These are phyloP conservation scores for Caerostris extrusa DNA, from an alignment of 1,140 invertebrate species.

Conservation along the genomic window DNA sequence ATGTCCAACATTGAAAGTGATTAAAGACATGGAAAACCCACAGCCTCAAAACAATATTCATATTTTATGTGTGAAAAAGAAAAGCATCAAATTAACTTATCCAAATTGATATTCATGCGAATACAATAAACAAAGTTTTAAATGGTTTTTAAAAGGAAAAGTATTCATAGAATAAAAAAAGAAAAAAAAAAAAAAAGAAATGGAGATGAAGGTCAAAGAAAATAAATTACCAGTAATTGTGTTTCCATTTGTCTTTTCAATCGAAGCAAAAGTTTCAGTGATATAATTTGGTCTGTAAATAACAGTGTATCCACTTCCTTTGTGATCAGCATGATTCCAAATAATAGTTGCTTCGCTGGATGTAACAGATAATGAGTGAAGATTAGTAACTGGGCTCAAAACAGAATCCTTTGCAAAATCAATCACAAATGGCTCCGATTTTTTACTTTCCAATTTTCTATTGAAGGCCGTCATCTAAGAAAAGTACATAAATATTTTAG, in stretches of 20 bases:
- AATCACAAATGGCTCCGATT: slow-evolving; percentile 81
- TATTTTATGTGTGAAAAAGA: no score
- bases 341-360: slow-evolving; percentile 83
- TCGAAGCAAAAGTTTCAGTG: slow-evolving; percentile 22
- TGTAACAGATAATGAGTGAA: slow-evolving; percentile 83
- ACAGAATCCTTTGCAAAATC: slow-evolving; percentile 81
- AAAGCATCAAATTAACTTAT: no score
- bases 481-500: not conserved
- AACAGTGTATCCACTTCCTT: slow-evolving; percentile 86
- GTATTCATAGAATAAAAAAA: no score
- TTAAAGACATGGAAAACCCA: no score
- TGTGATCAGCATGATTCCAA: slow-evolving; percentile 84
- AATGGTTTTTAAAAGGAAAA: no score
- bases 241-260: slow-evolving; percentile 80
- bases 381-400: slow-evolving; percentile 85
- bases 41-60: no score
- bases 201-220: not conserved
- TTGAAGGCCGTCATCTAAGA: slow-evolving; percentile 85
- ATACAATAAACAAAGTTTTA: no score
- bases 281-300: slow-evolving; percentile 80
- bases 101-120: no score
- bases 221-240: slow-evolving; percentile 78
- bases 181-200: no score
- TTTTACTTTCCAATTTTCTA: slow-evolving; percentile 85
- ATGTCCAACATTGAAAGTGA: no score